Percentiles rank a stretch among this genome's conserved stretches.
phyloP scores from a whole-genome alignment of 2,113 vertebrate species.

The Otolemur garnettii region DNA sequence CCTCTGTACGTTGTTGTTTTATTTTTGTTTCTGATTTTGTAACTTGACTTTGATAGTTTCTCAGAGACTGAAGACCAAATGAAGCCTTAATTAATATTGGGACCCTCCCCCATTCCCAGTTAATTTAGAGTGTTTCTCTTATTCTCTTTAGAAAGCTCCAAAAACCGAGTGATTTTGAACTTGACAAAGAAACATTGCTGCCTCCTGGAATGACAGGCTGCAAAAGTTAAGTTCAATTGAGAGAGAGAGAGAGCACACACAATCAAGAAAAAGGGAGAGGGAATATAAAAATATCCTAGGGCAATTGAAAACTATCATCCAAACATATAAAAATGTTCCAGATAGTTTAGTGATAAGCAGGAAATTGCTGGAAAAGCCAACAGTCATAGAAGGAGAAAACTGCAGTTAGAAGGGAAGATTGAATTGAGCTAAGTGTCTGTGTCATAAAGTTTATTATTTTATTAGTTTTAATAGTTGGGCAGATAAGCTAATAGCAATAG shows the following conservation, averaged over 20 bases:
- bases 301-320: conserved; percentile 64
- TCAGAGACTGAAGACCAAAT: background rate
- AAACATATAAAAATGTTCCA: conserved; percentile 71
- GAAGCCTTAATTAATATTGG: background rate
- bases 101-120: background rate
- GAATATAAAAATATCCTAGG: conserved; percentile 45
- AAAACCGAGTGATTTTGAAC: conserved; percentile 39
- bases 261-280: background rate
- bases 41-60: background rate
- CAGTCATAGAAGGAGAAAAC: conserved; percentile 59
- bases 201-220: background rate
- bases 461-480: conserved; percentile 82
- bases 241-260: background rate
- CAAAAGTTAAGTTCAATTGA: background rate
- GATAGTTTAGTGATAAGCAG: conserved; percentile 76
- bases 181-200: background rate
- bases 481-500: conserved; percentile 84
- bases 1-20: background rate
- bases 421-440: conserved; percentile 76
- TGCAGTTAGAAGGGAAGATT: background rate
- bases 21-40: background rate
- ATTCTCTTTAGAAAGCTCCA: background rate
- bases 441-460: conserved; percentile 84
- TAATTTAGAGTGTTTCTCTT: background rate
- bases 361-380: conserved; percentile 69